Evolutionary conservation across 2,797 vertebrate species (phyloP), one percentile per base, ranked within the genome.

Genomic region (Orientallactaga sibirica): DNA sequence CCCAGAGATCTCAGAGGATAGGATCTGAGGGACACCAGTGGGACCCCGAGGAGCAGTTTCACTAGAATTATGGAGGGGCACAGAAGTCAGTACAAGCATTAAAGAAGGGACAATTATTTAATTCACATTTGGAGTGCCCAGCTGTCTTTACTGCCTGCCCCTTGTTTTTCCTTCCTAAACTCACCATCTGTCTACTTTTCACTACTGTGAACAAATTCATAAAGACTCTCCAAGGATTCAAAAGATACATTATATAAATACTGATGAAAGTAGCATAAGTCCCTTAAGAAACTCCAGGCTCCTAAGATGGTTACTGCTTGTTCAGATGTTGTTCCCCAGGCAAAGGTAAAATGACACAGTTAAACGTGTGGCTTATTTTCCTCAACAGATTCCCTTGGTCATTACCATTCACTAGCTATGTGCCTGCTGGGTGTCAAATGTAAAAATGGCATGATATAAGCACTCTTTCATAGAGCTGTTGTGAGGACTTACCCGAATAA

Each of bases 151-250:
- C 29, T 62, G 70, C 25, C 75, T 93, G 79, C 61, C 10, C 92
- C 86, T 71, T 94, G 43, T 70, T 95, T 77, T 81, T 85, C 88
- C 58, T 93, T 78, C 71, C 48, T 82, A 43, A 91, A 91, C 37
- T 83, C 55, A 75, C 76, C 76, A 90, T 84, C 74, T 90, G 86
- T 81, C 67, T 58, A 86, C 88, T 85, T 87, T 58, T 85, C 66
- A 87, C n/a, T n/a, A 20, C 18, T 25, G 12, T 41, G 68, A 29
- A 8, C 19, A 94, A 91, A 52, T 90, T 92, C 92, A 83, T 84
- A 86, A 86, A 93, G 74, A 61, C 5, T 52, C 70, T 93, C 92
- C 91, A 96, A 93, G 80, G 27, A 74, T 70, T 94, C 79, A 81
- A 75, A 4, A 91, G 81, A 66, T 74, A 88, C 33, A 67, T 58